A percentile compares a stretch with the other conserved stretches of the same genome.
Conservation (phyloP, 2,797 vertebrate species). For the Cynopterus sphinx region DNA sequence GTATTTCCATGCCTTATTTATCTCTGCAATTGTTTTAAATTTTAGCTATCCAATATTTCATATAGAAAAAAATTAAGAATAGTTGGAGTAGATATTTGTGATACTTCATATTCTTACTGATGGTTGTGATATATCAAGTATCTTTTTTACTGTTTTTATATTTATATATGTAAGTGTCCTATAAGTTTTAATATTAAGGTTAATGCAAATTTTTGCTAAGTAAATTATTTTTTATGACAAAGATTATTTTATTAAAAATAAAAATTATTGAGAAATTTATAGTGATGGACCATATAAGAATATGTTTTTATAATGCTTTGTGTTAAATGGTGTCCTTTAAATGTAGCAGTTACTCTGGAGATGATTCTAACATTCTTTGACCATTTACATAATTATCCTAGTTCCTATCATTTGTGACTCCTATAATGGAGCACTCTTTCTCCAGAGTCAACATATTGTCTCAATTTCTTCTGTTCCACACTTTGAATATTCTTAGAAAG, state of each 20-base stretch:
- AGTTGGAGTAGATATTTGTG: constrained; percentile 11
- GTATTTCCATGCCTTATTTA: constrained; percentile 62
- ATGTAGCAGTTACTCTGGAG: constrained; percentile 56
- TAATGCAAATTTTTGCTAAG: constrained; percentile 60
- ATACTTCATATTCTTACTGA: background rate
- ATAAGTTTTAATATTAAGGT: constrained; percentile 67
- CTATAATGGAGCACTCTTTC: background rate
- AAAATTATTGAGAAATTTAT: constrained; percentile 57
- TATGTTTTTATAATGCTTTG: constrained; percentile 68
- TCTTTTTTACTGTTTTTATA: constrained; percentile 43
- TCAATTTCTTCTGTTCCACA: background rate
- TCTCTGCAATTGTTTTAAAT: constrained; percentile 51
- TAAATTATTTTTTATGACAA: constrained; percentile 55
- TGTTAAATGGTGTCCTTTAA: constrained; percentile 68
- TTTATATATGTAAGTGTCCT: constrained; percentile 69
- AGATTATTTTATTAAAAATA: background rate
- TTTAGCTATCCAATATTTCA: constrained; percentile 48
- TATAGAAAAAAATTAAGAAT: background rate
- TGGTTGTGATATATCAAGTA: constrained; percentile 30
- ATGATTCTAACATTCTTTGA: constrained; percentile 58
- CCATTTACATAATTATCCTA: background rate
- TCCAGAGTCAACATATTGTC: background rate
- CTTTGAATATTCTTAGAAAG: background rate
- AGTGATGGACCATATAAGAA: background rate
- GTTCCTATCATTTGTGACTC: background rate